Base-by-base conservation (phyloP, 2,888 invertebrate species). In the Hofmannophila pseudospretella region DNA sequence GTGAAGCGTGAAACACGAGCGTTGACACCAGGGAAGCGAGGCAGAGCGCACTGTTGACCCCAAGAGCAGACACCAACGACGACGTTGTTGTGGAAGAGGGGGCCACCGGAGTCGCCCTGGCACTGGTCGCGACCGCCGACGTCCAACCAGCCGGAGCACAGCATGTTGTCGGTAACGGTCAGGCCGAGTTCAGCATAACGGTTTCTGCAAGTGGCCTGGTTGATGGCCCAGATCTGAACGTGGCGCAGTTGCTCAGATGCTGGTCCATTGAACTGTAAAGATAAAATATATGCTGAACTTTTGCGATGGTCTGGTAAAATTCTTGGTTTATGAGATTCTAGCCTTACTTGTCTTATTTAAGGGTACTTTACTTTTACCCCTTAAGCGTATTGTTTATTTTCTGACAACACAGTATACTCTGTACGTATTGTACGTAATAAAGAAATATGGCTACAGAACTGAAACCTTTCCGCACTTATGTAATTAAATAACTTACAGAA, bases 101-200 rank as follows among this genome's bases (percentile, higher is more conserved):
- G 72, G 27, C 71, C 66, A 1, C 74, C 74, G 13, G 64, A 62
- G 51, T 75, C 72, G 10, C 67, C 71, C 47, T 60, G 54, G 53
- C 79, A 79, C 52, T 72, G 74, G 50, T 71, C 78, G 12, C 75
- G 62, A 8, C 71, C 67, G 8, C 75, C 78, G 3, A 68, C 69
- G 25, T 66, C 61, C 1, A 67, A 48, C 58, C 64, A 66, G 5
- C 64, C 64, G 4, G 61, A 49, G 44, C 65, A 67, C 36, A 67
- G 20, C 67, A 69, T 67, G 47, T 59, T 65, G 23, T 42, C 59
- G 9, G 58, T 69, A 14, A 69, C 36, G 0, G 32, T 16, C 3
- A 3, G 7, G 3, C 67, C 59, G 12, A 56, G 41, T 13, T 54
- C 49, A 7, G 40, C 39, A 27, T 68, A 70, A 16, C 58, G 58